Percentiles rank a stretch among this genome's conserved stretches.
phyloP scores from a whole-genome alignment of 2,888 invertebrate species.

The Trichogramma dendrolimi region DNA sequence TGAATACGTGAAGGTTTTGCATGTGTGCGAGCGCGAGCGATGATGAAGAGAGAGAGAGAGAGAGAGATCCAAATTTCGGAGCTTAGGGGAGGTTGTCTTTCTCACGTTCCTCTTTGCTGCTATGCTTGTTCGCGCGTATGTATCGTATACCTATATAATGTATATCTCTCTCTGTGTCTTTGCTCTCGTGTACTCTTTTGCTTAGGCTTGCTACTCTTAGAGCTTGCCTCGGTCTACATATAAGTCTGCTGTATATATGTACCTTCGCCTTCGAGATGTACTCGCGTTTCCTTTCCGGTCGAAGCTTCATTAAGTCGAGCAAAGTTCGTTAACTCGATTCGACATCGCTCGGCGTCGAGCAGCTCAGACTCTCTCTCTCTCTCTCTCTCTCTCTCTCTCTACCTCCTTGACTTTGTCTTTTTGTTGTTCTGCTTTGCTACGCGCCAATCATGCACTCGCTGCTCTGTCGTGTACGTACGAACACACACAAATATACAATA shows the following conservation, averaged over 20 bases:
- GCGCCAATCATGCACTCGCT: no score
- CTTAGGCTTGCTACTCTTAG: no score
- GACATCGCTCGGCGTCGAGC: slow-evolving; percentile 6
- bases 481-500: no score
- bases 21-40: not conserved
- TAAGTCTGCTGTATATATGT: no score
- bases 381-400: no score
- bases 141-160: no score
- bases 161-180: no score
- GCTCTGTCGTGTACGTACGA: no score
- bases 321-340: slow-evolving; percentile 27
- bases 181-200: no score
- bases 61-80: not conserved
- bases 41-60: not conserved
- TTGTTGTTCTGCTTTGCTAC: not conserved
- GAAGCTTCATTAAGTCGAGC: slow-evolving; percentile 24
- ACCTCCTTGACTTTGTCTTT: slow-evolving; percentile 9
- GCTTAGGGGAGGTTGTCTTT: slow-evolving; percentile 34
- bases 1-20: not conserved
- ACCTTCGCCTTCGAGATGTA: not conserved
- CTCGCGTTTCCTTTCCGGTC: slow-evolving; percentile 23
- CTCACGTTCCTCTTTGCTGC: slow-evolving; percentile 40
- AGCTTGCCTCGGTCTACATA: no score
- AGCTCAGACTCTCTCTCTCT: no score
- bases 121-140: not conserved